phyloP scores from a whole-genome alignment of 2,888 invertebrate species.

The Celastrina argiolus region DNA sequence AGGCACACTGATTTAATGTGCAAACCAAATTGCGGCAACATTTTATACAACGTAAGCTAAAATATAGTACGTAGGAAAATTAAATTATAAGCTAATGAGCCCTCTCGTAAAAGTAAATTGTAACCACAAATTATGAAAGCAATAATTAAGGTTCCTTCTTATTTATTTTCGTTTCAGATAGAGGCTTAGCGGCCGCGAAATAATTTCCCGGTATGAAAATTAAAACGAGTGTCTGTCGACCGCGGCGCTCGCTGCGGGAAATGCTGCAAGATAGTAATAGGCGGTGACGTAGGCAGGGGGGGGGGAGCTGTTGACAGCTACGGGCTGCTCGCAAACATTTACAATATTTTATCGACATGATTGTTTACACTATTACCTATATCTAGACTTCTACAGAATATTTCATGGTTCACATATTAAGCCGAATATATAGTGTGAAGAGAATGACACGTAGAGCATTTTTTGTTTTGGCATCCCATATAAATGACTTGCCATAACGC shows the following conservation, averaged over 20 bases:
- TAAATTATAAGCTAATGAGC: not conserved
- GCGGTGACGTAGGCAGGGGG: conserved; percentile 23
- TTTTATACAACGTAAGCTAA: not conserved
- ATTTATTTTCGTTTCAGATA: not conserved
- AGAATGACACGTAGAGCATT: no score
- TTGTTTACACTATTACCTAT: no score
- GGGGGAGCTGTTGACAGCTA: conserved; percentile 11
- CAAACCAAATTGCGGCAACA: no score
- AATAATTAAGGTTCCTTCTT: not conserved
- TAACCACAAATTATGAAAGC: not conserved
- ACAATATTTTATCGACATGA: not conserved
- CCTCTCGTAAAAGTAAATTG: not conserved
- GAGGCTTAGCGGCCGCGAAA: conserved; percentile 25
- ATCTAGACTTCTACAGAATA: no score
- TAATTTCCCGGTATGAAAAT: conserved; percentile 34
- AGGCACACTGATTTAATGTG: no score
- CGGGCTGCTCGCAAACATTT: not conserved
- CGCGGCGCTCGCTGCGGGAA: conserved; percentile 34
- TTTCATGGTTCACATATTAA: no score
- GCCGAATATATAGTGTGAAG: no score
- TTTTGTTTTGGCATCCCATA: no score
- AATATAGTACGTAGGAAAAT: no score
- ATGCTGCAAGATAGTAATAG: conserved; percentile 34
- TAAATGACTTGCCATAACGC: no score
- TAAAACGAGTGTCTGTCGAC: conserved; percentile 33